These are phyloP conservation scores for Melieria omissa DNA, from an alignment of 2,888 invertebrate genomes.

Conservation along the genomic window DNA sequence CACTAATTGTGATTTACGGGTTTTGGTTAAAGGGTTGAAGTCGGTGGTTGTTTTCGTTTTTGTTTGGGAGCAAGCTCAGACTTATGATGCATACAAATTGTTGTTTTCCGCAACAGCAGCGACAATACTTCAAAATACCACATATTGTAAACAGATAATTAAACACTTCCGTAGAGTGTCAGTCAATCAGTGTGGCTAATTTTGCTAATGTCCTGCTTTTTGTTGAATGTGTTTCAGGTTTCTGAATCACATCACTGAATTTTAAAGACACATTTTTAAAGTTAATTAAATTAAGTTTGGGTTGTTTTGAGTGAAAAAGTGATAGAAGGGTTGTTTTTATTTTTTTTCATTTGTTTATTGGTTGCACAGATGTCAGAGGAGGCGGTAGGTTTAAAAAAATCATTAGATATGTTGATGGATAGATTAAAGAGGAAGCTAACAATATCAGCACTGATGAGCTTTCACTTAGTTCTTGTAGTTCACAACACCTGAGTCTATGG, in stretches of 20 bases:
- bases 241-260: neutral
- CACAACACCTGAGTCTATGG: too few species aligned
- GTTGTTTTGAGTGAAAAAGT: too few species aligned
- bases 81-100: neutral
- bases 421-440: too few species aligned
- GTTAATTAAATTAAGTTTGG: too few species aligned
- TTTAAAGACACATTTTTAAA: neutral
- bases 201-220: neutral
- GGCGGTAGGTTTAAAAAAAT: too few species aligned
- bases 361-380: too few species aligned
- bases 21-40: conserved; percentile 1
- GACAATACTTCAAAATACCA: neutral
- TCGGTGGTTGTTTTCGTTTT: neutral
- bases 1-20: conserved; percentile 38
- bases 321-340: too few species aligned
- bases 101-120: neutral
- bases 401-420: too few species aligned
- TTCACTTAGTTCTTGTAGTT: too few species aligned
- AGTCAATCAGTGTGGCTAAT: neutral
- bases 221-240: neutral
- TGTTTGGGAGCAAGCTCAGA: neutral
- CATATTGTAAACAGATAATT: neutral
- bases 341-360: too few species aligned
- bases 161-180: neutral
- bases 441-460: too few species aligned